phyloP scores from a whole-genome alignment of 2,797 vertebrate genomes.

The Mormyrops boulengeri region DNA sequence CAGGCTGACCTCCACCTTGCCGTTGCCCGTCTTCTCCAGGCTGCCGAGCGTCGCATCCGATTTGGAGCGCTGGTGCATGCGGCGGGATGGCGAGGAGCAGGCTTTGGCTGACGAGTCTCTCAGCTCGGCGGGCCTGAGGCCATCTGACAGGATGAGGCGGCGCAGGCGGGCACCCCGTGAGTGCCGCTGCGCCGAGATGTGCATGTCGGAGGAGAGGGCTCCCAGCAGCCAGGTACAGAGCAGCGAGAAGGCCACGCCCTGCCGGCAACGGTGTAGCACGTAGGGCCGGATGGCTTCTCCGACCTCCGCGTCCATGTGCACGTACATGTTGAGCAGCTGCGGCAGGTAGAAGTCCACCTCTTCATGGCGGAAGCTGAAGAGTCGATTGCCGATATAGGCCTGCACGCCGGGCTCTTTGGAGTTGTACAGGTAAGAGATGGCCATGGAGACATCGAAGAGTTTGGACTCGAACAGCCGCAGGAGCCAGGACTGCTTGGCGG shows the following conservation, averaged over 20 bases:
- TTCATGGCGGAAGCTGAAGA: slow-evolving; percentile 85
- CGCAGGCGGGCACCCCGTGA: slow-evolving; percentile 89
- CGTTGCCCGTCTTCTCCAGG: slow-evolving; percentile 88
- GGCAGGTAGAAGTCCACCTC: slow-evolving; percentile 93
- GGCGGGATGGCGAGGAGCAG: slow-evolving; percentile 81
- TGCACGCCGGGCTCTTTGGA: slow-evolving; percentile 96
- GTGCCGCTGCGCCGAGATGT: slow-evolving; percentile 92
- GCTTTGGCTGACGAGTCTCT: slow-evolving; percentile 57
- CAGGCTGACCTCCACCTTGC: slow-evolving; percentile 83
- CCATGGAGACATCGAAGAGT: slow-evolving; percentile 97
- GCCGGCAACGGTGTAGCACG: slow-evolving; percentile 88
- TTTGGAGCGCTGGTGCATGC: slow-evolving; percentile 94
- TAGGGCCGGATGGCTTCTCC: slow-evolving; percentile 95
- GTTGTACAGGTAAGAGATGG: slow-evolving; percentile 93
- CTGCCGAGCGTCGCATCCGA: slow-evolving; percentile 84
- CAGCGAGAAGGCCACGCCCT: slow-evolving; percentile 88
- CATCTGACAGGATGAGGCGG: slow-evolving; percentile 86
- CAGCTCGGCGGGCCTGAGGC: slow-evolving; percentile 75
- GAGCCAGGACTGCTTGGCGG: slow-evolving; percentile 89
- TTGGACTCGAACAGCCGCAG: slow-evolving; percentile 92
- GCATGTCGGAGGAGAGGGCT: slow-evolving; percentile 93
- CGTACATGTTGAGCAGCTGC: slow-evolving; percentile 97
- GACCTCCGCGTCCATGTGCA: slow-evolving; percentile 96
- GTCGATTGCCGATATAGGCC: slow-evolving; percentile 91
- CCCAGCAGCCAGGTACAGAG: slow-evolving; percentile 87